Evolutionary conservation across 1,140 invertebrate genomes (phyloP).

Genomic region (Pectinophora gossypiella): DNA sequence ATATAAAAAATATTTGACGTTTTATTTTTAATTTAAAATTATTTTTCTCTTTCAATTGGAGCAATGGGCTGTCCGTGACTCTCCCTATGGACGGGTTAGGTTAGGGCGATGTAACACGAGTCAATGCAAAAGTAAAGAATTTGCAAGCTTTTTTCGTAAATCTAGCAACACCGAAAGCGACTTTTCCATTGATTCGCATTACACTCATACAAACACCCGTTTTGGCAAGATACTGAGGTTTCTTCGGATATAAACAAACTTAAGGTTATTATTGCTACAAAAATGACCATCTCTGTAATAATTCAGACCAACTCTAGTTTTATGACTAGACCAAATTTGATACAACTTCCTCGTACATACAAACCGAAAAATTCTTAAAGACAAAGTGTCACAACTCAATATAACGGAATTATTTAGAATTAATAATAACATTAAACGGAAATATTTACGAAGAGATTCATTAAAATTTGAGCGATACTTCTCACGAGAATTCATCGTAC

Average conservation of each 20-base stretch:
- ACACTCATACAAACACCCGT: constrained; percentile 19
- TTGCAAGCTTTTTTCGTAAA: no score
- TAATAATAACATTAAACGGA: no score
- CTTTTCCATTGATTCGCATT: constrained; percentile 41
- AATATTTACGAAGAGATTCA: constrained; percentile 11
- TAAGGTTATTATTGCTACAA: no score
- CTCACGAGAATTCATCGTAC: no score
- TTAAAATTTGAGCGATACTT: constrained; percentile 24
- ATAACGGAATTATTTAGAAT: no score
- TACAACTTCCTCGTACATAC: no score
- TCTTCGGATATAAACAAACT: neutral
- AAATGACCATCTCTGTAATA: neutral
- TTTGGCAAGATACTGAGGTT: constrained; percentile 8
- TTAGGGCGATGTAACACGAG: constrained; percentile 33
- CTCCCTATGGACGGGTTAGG: constrained; percentile 44
- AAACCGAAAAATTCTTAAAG: neutral
- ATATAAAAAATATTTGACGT: no score
- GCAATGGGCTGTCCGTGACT: no score
- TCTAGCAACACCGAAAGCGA: constrained; percentile 50
- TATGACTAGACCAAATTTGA: neutral
- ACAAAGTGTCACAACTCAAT: constrained; percentile 7
- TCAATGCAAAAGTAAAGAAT: constrained; percentile 29
- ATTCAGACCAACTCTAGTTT: neutral
- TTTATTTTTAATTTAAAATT: no score
- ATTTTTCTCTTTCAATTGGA: no score